Evolutionary conservation across 2,888 invertebrate genomes (phyloP).

Genomic region (Stenodera caucasica): DNA sequence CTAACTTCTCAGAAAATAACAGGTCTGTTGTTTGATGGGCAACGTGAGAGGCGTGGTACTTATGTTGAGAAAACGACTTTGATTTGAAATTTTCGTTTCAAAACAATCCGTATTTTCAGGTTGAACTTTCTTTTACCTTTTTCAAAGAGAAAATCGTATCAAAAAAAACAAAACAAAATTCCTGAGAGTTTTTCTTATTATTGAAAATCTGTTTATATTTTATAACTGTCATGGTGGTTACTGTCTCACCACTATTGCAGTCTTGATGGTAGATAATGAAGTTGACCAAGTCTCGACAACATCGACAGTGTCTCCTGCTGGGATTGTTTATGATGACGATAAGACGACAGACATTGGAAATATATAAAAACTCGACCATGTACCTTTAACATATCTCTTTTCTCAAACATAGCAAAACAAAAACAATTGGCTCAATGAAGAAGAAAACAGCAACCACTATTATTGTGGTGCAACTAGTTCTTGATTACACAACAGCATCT

Average conservation of each 20-base stretch:
- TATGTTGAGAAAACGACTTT: slow-evolving; percentile 30
- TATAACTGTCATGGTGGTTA: not conserved
- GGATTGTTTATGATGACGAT: slow-evolving; percentile 11
- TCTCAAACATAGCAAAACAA: not conserved
- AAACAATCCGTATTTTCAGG: slow-evolving; percentile 28
- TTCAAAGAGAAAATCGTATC: no score
- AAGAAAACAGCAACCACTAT: not conserved
- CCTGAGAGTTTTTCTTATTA: no score
- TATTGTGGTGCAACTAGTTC: not conserved
- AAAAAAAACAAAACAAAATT: not conserved
- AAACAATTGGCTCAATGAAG: not conserved
- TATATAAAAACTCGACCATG: slow-evolving; percentile 17
- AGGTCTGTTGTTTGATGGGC: slow-evolving; percentile 47
- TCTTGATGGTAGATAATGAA: slow-evolving; percentile 8
- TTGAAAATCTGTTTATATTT: not conserved
- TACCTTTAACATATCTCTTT: slow-evolving; percentile 1
- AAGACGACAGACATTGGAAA: slow-evolving; percentile 14
- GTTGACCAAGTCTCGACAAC: slow-evolving; percentile 8
- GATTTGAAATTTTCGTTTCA: slow-evolving; percentile 18
- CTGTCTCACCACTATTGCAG: not conserved
- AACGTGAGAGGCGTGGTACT: slow-evolving; percentile 40
- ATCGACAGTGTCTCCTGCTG: slow-evolving; percentile 11
- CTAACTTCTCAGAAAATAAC: slow-evolving; percentile 55
- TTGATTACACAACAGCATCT: not conserved
- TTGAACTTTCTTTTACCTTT: slow-evolving; percentile 30